phyloP scores from a whole-genome alignment of 53 echinoderm and acorn worm species.

The Astropecten irregularis region DNA sequence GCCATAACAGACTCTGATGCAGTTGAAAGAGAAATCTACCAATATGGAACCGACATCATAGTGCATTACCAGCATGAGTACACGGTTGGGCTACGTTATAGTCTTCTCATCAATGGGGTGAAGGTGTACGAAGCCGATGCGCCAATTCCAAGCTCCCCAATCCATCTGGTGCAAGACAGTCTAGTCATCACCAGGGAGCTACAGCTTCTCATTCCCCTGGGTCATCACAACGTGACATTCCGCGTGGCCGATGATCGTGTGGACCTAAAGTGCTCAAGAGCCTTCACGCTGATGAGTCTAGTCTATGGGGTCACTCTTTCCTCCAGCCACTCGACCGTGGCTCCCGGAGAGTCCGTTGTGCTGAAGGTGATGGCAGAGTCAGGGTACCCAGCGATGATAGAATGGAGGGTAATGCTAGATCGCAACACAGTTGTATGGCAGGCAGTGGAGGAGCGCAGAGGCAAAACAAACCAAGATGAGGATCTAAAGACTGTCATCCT shows the following conservation, averaged over 20 bases:
- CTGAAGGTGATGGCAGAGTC: constrained; percentile 36
- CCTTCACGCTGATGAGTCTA: constrained; percentile 12
- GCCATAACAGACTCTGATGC: constrained; percentile 9
- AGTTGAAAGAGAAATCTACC: not conserved
- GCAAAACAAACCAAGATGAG: constrained; percentile 9
- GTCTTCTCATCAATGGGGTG: constrained; percentile 1
- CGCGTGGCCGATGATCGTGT: not conserved
- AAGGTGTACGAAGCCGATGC: constrained; percentile 4
- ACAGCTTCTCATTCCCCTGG: not conserved
- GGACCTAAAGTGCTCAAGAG: not conserved
- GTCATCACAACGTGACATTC: constrained; percentile 5
- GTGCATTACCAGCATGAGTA: constrained; percentile 33
- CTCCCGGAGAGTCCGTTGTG: constrained; percentile 19
- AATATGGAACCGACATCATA: not conserved
- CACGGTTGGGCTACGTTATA: constrained; percentile 4
- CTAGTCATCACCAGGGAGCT: not conserved
- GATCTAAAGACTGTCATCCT: constrained; percentile 6
- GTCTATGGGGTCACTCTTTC: constrained; percentile 9
- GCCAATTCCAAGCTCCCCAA: not conserved
- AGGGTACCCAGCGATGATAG: constrained; percentile 54
- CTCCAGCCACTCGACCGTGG: not conserved
- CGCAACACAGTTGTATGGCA: not conserved
- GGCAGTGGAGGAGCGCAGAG: not conserved
- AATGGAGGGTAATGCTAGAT: not conserved
- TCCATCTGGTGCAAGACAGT: not conserved